Evolutionary conservation across 2,888 invertebrate species (phyloP), one percentile per base, ranked within the genome.

Genomic region (Phyllotreta cruciferae): DNA sequence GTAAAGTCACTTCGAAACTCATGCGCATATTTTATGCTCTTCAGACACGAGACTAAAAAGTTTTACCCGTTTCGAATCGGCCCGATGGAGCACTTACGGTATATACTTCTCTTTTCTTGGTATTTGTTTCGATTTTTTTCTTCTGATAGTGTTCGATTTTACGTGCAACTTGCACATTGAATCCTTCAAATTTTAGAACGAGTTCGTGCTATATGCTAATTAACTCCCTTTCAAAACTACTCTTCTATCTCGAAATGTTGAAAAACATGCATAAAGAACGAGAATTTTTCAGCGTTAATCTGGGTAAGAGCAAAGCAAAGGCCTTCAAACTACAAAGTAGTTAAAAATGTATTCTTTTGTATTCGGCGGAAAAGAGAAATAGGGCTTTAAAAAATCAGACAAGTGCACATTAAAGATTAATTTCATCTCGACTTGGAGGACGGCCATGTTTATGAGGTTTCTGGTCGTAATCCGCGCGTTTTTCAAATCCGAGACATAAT

Each of bases 401-500:
- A 49, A 57, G 49, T 49, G 39, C 38, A 41, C 52, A 58, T 58
- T 58, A 42, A 58, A 58, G 58, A 58, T 52, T 58, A 58, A 58
- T 58, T 52, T 37, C 8, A 42, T 60, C 41, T 34, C 13, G 13
- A 35, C 61, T 55, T 13, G 38, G 47, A 44, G 37, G 35, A 54
- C 62, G 49, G 11, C 53, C 11, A 58, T 56, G 65, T 52, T 41
- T 55, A 60, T 65, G 60, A 49, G 56, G 56, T 60, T 45, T 53
- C 52, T 44, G 56, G 38, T 36, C 47, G 56, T 60, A 63, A 66
- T 62, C 55, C 60, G 39, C 57, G 39, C 56, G 63, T 66, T 71
- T 71, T 71, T 70, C 66, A 68, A 67, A 34, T 14, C 71, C 53
- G 71, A 72, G 63, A 75, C 74, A 73, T 74, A 79, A 79, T 79